These are phyloP conservation scores for Sycophaga agraensis DNA, from an alignment of 1,140 invertebrate genomes.

Conservation along the genomic window DNA sequence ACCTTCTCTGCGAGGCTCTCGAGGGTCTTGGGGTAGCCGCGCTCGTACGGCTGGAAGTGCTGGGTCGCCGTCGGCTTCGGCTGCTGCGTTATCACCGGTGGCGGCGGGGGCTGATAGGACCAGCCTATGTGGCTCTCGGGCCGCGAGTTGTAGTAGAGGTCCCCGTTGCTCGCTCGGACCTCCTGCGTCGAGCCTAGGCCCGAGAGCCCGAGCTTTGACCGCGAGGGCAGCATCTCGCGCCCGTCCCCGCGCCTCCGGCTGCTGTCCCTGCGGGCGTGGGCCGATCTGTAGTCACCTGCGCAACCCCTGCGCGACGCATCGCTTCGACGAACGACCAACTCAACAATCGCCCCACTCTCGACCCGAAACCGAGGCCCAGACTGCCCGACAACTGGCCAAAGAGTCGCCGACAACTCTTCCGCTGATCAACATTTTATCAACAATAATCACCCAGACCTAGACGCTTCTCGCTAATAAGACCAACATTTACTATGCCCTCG, in stretches of 20 bases:
- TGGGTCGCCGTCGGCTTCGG: conserved; percentile 74
- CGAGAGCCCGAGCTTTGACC: conserved; percentile 70
- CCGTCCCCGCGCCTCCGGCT: conserved; percentile 65
- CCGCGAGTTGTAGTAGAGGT: conserved; percentile 80
- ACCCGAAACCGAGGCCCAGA: no score
- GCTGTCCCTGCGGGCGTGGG: conserved; percentile 56
- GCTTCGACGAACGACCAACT: no score
- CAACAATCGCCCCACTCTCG: no score
- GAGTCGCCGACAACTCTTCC: no score
- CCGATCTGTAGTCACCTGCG: no score
- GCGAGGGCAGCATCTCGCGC: conserved; percentile 71
- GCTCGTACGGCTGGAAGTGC: conserved; percentile 76
- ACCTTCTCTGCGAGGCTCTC: conserved; percentile 87
- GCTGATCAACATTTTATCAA: no score
- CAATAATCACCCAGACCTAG: no score
- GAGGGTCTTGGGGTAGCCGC: conserved; percentile 85
- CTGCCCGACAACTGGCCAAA: no score
- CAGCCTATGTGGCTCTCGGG: conserved; percentile 53
- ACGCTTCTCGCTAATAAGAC: no score
- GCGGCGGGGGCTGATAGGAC: conserved; percentile 72
- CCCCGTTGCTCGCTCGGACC: conserved; percentile 65
- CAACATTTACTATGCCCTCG: no score
- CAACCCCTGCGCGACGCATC: no score
- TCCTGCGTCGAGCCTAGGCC: conserved; percentile 61
- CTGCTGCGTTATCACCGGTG: conserved; percentile 85